phyloP scores from a whole-genome alignment of 2,888 invertebrate species.

The Macrostomum cliftonense region DNA sequence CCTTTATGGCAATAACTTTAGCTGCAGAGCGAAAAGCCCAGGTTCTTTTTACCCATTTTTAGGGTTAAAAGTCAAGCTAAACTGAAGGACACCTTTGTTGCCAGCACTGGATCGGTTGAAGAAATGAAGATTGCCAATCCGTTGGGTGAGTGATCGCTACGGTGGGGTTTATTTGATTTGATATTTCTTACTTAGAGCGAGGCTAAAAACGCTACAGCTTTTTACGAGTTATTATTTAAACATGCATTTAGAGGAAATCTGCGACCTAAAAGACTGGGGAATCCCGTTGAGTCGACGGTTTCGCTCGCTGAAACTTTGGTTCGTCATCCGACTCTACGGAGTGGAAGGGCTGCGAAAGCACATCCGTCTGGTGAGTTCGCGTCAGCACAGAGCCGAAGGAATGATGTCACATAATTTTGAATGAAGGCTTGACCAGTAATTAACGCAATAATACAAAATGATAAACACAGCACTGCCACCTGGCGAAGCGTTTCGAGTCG shows the following conservation, averaged over 20 bases:
- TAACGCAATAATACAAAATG: too few relatives aligned
- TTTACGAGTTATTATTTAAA: too few relatives aligned
- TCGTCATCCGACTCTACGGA: constrained; percentile 78
- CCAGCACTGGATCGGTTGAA: too few relatives aligned
- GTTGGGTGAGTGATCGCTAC: too few relatives aligned
- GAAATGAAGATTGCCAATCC: too few relatives aligned
- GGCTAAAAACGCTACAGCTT: too few relatives aligned
- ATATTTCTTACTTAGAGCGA: too few relatives aligned
- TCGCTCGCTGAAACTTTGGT: constrained; percentile 87
- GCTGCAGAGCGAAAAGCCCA: not conserved
- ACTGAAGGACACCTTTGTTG: too few relatives aligned
- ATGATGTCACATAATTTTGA: too few relatives aligned
- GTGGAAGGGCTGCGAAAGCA: constrained; percentile 78
- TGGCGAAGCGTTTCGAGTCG: constrained; percentile 71
- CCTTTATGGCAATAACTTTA: not conserved
- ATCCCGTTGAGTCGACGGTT: constrained; percentile 84
- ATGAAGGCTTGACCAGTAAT: too few relatives aligned
- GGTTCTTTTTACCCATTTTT: not conserved
- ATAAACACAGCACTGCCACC: constrained; percentile 58
- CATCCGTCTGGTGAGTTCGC: constrained; percentile 51
- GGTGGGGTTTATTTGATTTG: too few relatives aligned
- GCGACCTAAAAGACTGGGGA: constrained; percentile 63
- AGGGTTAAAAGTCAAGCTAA: too few relatives aligned
- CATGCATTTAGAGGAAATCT: not conserved
- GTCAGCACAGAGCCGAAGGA: not conserved